These are phyloP conservation scores for Tenualosa ilisha DNA, from an alignment of 2,797 vertebrate genomes.

Conservation along the genomic window DNA sequence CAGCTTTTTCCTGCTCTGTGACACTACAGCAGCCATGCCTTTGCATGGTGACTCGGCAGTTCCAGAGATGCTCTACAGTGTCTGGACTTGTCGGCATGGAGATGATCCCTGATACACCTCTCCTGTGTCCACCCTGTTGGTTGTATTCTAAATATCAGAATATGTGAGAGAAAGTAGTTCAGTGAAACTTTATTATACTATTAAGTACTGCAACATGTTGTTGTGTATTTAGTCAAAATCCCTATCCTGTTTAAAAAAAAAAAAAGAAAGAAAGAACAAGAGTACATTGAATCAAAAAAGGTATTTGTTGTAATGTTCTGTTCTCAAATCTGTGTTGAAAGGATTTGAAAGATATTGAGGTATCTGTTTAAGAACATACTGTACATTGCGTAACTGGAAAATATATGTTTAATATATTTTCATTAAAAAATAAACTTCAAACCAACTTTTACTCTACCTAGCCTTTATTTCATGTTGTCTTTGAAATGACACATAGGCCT, in stretches of 20 bases:
- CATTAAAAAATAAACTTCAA: slow-evolving; percentile 60
- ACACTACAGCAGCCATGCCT: slow-evolving; percentile 20
- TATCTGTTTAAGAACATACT: slow-evolving; percentile 56
- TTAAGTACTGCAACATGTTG: slow-evolving; percentile 61
- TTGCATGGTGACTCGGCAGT: slow-evolving; percentile 26
- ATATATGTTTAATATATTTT: slow-evolving; percentile 70
- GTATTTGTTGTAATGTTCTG: slow-evolving; percentile 60
- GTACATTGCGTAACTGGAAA: slow-evolving; percentile 65
- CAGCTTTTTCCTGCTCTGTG: slow-evolving; percentile 22
- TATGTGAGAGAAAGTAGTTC: slow-evolving; percentile 55
- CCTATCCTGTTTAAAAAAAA: slow-evolving; percentile 47
- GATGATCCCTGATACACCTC: not conserved
- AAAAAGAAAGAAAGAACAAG: slow-evolving; percentile 45
- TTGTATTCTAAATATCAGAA: slow-evolving; percentile 54
- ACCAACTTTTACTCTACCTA: slow-evolving; percentile 19
- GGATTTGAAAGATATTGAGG: slow-evolving; percentile 56
- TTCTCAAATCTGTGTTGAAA: slow-evolving; percentile 57
- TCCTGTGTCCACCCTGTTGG: slow-evolving; percentile 46
- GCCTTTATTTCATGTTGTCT: not conserved
- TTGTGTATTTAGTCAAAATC: slow-evolving; percentile 59
- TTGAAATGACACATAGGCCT: too few species aligned
- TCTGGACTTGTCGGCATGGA: slow-evolving; percentile 18
- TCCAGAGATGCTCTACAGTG: slow-evolving; percentile 9
- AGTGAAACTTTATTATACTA: slow-evolving; percentile 51
- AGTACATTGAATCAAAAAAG: slow-evolving; percentile 48